These are phyloP conservation scores for Pangasius macronema DNA, from an alignment of 2,797 vertebrate genomes.

Conservation along the genomic window DNA sequence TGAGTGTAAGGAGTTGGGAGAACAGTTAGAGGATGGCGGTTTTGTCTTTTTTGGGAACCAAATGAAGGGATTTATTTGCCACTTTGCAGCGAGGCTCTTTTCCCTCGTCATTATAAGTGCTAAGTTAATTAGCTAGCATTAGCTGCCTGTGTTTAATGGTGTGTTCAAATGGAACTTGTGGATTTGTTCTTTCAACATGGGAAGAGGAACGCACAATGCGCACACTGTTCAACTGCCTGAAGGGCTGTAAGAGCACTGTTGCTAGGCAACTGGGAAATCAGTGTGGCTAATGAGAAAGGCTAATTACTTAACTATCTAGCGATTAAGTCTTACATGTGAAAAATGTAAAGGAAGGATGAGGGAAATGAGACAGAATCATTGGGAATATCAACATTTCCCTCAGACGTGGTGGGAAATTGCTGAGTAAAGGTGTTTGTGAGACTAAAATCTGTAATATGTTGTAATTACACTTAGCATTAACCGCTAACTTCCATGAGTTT, in stretches of 20 bases:
- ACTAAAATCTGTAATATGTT: not conserved
- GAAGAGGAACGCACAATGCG: not conserved
- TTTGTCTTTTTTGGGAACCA: not conserved
- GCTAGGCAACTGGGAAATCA: constrained; percentile 27
- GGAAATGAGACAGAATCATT: not conserved
- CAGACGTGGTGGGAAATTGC: not conserved
- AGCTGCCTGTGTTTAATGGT: constrained; percentile 10
- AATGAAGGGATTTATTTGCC: constrained; percentile 1
- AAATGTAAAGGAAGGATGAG: constrained; percentile 4
- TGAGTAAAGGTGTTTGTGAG: not conserved
- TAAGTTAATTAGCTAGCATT: constrained; percentile 21
- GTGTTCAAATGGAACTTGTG: constrained; percentile 9
- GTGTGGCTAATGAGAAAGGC: constrained; percentile 2
- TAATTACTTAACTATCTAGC: constrained; percentile 21
- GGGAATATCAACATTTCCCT: not conserved
- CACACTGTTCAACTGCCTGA: not conserved
- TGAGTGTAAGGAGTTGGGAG: not conserved
- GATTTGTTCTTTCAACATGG: not conserved
- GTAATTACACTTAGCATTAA: not conserved
- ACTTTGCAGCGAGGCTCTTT: not conserved
- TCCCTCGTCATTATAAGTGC: not conserved
- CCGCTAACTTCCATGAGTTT: not conserved
- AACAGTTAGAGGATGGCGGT: not conserved
- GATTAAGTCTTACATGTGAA: constrained; percentile 11
- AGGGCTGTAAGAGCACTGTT: not conserved